phyloP scores from a whole-genome alignment of 2,797 vertebrate genomes.

The Lophotriccus pileatus region DNA sequence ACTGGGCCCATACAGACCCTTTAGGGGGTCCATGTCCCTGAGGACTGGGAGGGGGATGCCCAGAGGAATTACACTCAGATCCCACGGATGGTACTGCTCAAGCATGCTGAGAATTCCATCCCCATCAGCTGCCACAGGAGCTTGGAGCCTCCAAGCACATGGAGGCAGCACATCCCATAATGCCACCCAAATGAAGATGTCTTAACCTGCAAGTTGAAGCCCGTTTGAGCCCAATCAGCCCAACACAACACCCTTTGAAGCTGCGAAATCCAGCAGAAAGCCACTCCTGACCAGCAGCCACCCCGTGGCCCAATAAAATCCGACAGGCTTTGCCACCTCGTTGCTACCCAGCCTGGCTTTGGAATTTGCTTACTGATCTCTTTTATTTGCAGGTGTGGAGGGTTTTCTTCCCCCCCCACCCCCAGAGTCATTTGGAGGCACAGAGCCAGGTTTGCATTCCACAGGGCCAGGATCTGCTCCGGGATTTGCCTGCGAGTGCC shows the following conservation, averaged over 20 bases:
- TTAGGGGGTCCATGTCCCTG: neutral
- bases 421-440: slow-evolving; percentile 47
- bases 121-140: neutral
- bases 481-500: slow-evolving; percentile 67
- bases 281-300: slow-evolving; percentile 28
- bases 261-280: slow-evolving; percentile 16
- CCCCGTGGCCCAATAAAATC: neutral
- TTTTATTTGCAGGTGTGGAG: slow-evolving; percentile 65
- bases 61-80: neutral
- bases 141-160: neutral
- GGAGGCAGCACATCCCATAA: neutral
- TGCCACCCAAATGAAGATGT: neutral
- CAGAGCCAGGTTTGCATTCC: slow-evolving; percentile 66
- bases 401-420: neutral
- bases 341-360: slow-evolving; percentile 48
- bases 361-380: slow-evolving; percentile 64
- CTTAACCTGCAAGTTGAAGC: slow-evolving; percentile 22
- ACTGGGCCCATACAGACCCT: neutral
- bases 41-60: neutral
- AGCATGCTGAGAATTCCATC: fast-evolving
- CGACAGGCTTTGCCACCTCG: slow-evolving; percentile 34
- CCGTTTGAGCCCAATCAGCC: neutral
- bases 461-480: slow-evolving; percentile 48
- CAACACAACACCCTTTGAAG: slow-evolving; percentile 39
- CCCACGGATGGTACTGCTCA: neutral